These are phyloP conservation scores for Thymelicus lineola DNA, from an alignment of 2,888 invertebrate genomes.

Conservation along the genomic window DNA sequence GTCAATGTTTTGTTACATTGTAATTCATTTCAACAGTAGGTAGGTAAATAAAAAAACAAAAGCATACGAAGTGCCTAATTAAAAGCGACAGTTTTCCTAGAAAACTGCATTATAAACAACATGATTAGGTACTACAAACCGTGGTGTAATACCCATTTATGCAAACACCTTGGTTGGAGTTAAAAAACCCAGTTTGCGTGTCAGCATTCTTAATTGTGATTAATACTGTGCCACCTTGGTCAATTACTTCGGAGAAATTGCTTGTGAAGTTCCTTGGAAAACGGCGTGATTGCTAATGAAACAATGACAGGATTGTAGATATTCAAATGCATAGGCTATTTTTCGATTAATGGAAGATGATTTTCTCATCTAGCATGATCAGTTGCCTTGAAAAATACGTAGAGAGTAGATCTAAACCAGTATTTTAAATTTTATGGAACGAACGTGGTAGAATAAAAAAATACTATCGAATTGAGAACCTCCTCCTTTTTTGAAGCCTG, in stretches of 20 bases:
- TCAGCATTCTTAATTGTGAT: conserved; percentile 47
- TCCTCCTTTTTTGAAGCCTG: too few relatives aligned
- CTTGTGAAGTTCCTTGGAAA: conserved; percentile 26
- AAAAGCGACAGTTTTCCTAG: conserved; percentile 10
- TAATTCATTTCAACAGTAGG: too few relatives aligned
- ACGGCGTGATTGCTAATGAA: conserved; percentile 40
- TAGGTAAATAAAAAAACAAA: not conserved
- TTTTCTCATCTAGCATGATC: too few relatives aligned
- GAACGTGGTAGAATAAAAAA: too few relatives aligned
- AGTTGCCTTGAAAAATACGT: too few relatives aligned
- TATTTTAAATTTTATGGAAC: too few relatives aligned
- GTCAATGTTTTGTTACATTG: not conserved
- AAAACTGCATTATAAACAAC: conserved; percentile 9
- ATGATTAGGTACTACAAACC: conserved; percentile 14
- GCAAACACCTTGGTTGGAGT: conserved; percentile 11
- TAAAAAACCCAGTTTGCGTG: conserved; percentile 45
- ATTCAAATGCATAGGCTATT: not conserved
- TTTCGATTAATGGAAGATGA: too few relatives aligned
- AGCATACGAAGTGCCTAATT: not conserved
- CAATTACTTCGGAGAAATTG: conserved; percentile 46
- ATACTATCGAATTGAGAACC: too few relatives aligned
- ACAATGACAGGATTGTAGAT: not conserved
- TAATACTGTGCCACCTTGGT: conserved; percentile 47
- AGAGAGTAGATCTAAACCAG: too few relatives aligned
- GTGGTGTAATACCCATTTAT: conserved; percentile 18